Evolutionary conservation across 92 coral and sea anemone genomes (phyloP), one percentile per base, ranked within the genome.

Genomic region (Scolanthus callimorphus): DNA sequence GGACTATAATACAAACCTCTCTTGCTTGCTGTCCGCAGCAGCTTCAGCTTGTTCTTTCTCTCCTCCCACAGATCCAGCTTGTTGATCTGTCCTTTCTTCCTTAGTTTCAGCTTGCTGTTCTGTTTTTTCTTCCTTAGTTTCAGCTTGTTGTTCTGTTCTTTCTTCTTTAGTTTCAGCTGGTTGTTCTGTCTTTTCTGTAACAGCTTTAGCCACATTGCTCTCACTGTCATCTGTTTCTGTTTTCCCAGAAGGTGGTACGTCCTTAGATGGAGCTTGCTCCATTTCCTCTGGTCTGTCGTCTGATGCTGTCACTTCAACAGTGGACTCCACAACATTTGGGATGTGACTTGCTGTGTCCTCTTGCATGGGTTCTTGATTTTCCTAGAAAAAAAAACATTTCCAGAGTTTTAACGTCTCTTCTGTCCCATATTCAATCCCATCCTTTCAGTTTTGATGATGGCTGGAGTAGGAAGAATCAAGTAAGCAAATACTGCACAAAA

Each of bases 241-340:
- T 19, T 51, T n/a, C 4, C 25, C 62, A 6, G 46, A 27, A 26
- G 49, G 20, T 29, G 74, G n/a, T n/a, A n/a, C n/a, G n/a, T n/a
- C 26, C 15, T 37, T 13, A 51, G 57, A 17, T 37, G 49, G 58
- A n/a, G n/a, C n/a, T n/a, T 22, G 24, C n/a, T n/a, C 56, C 20
- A 26, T 31, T 20, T 22, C 43, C 25, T 49, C 55, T 17, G 54
- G 50, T 17, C 20, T 44, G 1, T 50, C 74, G 27, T 20, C 69
- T 25, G 73, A 27, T 20, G 75, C 52, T 43, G 85, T 52, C n/a
- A 91, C 82, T 20, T 91, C 92, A 23, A 84, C 75, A 51, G 86
- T 75, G 38, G 96, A 70, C 20, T 57, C 78, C 21, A 75, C 87
- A 27, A 62, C 74, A 60, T 82, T 81, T 13, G 88, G 68, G n/a